Conservation (phyloP, 2,113 vertebrate species). For the Calidris pugnax region DNA sequence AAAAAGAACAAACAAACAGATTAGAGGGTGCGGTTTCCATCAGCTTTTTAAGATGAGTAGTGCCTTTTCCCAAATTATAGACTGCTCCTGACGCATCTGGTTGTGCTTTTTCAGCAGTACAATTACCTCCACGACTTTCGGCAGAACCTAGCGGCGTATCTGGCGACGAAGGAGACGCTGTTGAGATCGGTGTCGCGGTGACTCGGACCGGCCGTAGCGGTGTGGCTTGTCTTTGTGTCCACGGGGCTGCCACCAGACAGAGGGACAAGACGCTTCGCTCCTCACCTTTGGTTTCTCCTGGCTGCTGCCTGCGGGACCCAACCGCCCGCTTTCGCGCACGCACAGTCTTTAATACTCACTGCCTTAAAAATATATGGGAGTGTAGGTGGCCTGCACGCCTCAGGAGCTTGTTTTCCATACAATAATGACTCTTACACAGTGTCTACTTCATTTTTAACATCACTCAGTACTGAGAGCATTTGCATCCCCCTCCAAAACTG, state of each 20-base stretch:
- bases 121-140: constrained; percentile 92
- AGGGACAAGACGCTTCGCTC: background rate
- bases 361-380: background rate
- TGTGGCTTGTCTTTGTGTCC: accelerated
- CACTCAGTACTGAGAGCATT: accelerated
- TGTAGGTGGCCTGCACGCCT: background rate
- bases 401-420: background rate
- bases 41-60: background rate
- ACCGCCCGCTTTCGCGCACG: background rate
- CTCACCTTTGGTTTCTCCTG: background rate
- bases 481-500: accelerated
- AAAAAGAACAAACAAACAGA: background rate
- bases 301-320: background rate
- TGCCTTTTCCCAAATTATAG: background rate
- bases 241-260: background rate
- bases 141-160: constrained; percentile 76
- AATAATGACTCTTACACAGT: background rate
- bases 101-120: constrained; percentile 82
- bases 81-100: background rate
- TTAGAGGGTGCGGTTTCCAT: background rate
- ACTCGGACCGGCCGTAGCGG: accelerated
- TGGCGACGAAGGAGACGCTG: constrained; percentile 64
- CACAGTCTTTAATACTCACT: background rate
- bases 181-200: constrained; percentile 83
- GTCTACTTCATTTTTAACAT: accelerated